These are phyloP conservation scores for Fistularia commersonii DNA, from an alignment of 2,797 vertebrate species.

Conservation along the genomic window DNA sequence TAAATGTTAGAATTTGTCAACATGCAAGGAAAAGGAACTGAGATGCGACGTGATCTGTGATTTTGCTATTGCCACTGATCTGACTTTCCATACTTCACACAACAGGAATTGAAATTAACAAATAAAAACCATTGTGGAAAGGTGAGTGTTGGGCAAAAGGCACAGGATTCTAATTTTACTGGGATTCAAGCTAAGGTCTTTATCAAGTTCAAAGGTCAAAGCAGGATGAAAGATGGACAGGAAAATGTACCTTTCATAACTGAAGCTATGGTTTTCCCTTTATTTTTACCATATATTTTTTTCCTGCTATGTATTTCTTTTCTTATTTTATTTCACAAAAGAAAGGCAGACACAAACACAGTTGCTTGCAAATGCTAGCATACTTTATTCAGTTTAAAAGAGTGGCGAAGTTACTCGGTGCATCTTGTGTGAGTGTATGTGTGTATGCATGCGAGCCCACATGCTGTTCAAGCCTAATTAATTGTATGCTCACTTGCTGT, in stretches of 20 bases:
- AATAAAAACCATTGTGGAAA: conserved; percentile 35
- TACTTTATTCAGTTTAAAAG: conserved; percentile 45
- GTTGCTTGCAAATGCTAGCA: conserved; percentile 29
- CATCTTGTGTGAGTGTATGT: conserved; percentile 12
- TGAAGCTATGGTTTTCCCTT: conserved; percentile 36
- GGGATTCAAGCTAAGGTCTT: conserved; percentile 32
- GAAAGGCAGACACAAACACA: conserved; percentile 36
- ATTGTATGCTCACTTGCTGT: no score
- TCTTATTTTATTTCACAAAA: no score
- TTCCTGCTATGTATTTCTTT: no score
- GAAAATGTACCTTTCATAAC: conserved; percentile 35
- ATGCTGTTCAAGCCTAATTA: no score
- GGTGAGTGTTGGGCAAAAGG: conserved; percentile 36
- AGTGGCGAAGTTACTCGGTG: conserved; percentile 33
- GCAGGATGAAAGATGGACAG: conserved; percentile 40
- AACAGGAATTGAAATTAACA: conserved; percentile 33
- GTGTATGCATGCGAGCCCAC: conserved; percentile 2
- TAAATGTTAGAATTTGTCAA: conserved; percentile 28
- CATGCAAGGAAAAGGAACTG: conserved; percentile 22
- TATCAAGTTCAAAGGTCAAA: conserved; percentile 57
- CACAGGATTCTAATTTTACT: conserved; percentile 27
- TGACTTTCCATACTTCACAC: conserved; percentile 24
- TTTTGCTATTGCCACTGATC: conserved; percentile 13
- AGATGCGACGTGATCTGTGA: no score
- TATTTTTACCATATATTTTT: conserved; percentile 21